These are phyloP conservation scores for Austrolebias charrua DNA, from an alignment of 2,797 vertebrate genomes.

Conservation along the genomic window DNA sequence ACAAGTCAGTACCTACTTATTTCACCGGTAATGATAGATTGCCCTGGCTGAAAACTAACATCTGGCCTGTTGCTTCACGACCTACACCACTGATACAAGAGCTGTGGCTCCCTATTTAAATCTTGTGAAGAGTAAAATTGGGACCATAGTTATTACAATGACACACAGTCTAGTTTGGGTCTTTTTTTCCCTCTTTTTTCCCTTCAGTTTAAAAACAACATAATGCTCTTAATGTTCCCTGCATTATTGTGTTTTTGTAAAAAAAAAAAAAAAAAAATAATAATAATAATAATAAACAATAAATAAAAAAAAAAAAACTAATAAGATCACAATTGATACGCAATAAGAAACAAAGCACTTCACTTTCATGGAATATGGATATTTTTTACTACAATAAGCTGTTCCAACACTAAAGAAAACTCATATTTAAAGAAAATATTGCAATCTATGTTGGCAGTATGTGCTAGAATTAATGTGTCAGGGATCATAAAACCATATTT, in stretches of 20 bases:
- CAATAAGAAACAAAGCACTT: slow-evolving; percentile 47
- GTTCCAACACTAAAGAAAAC: slow-evolving; percentile 83
- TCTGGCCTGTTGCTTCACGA: slow-evolving; percentile 56
- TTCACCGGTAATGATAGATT: slow-evolving; percentile 77
- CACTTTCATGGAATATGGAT: slow-evolving; percentile 1
- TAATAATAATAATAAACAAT: no score
- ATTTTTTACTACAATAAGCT: slow-evolving; percentile 59
- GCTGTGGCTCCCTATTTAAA: slow-evolving; percentile 72
- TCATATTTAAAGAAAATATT: slow-evolving; percentile 86
- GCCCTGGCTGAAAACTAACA: slow-evolving; percentile 61
- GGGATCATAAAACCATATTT: slow-evolving; percentile 77
- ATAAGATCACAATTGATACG: slow-evolving; percentile 39
- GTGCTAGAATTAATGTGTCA: slow-evolving; percentile 83
- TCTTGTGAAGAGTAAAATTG: slow-evolving; percentile 73
- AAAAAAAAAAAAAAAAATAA: no score
- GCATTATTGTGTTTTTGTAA: background rate
- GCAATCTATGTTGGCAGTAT: slow-evolving; percentile 78
- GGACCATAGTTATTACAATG: slow-evolving; percentile 66
- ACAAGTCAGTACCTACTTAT: slow-evolving; percentile 66
- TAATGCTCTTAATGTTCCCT: slow-evolving; percentile 41
- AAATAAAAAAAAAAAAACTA: no score
- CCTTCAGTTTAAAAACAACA: slow-evolving; percentile 41
- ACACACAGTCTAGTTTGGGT: slow-evolving; percentile 71
- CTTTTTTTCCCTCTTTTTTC: no score
- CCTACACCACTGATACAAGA: slow-evolving; percentile 71